Evolutionary conservation across 2,888 invertebrate species (phyloP).

Genomic region (Ectobius pallidus): DNA sequence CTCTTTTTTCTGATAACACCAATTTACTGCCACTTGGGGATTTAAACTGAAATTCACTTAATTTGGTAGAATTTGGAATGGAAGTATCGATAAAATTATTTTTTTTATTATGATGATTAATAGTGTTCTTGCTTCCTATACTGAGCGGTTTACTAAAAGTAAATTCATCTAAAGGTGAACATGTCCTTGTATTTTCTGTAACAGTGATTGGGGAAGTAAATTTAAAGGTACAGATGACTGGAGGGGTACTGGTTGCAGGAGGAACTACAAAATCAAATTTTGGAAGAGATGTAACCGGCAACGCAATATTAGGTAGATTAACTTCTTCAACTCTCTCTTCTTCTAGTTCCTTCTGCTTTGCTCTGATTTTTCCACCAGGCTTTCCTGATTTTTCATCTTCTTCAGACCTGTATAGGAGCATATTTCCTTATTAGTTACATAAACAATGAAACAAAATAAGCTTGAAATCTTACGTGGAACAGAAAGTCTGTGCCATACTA

Average conservation of each 20-base stretch:
- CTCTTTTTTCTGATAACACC: not conserved
- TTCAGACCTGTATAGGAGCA: slow-evolving; percentile 36
- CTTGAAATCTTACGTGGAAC: too few species aligned
- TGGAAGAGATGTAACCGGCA: slow-evolving; percentile 64
- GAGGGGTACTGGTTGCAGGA: slow-evolving; percentile 39
- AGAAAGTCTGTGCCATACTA: too few species aligned
- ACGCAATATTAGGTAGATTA: slow-evolving; percentile 53
- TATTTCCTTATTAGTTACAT: too few species aligned
- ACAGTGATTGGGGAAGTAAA: slow-evolving; percentile 61
- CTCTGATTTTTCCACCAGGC: slow-evolving; percentile 35
- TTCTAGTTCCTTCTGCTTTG: slow-evolving; percentile 38
- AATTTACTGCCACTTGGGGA: not conserved
- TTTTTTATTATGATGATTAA: not conserved
- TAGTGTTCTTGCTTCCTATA: slow-evolving; percentile 41
- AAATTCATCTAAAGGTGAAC: not conserved
- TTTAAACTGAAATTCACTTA: slow-evolving; percentile 15
- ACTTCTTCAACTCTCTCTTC: slow-evolving; percentile 45
- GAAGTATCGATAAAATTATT: slow-evolving; percentile 48
- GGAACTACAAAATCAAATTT: slow-evolving; percentile 59
- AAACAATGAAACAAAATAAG: too few species aligned
- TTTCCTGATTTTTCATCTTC: slow-evolving; percentile 7
- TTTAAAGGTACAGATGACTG: slow-evolving; percentile 48
- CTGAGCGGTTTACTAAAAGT: slow-evolving; percentile 52
- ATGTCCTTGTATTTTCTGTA: slow-evolving; percentile 49
- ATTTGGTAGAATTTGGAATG: slow-evolving; percentile 35